These are phyloP conservation scores for Mizuhopecten yessoensis DNA, from an alignment of 1,140 invertebrate genomes.

Conservation along the genomic window DNA sequence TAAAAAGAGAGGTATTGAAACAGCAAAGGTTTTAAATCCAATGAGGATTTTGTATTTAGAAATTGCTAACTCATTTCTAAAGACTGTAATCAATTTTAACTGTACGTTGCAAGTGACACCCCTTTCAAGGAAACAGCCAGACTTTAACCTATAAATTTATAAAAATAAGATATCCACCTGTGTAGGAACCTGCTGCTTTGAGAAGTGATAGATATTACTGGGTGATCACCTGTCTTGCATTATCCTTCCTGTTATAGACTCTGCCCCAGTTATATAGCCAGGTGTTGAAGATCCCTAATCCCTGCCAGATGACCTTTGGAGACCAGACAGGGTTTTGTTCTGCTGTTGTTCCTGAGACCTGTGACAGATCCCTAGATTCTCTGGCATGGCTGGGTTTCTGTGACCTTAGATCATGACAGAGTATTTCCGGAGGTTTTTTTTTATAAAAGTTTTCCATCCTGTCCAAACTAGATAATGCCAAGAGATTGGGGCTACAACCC, in stretches of 20 bases:
- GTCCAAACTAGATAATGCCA: neutral
- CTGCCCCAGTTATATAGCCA: neutral
- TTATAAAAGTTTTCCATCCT: neutral
- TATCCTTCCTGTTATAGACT: neutral
- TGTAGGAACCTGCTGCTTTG: no score
- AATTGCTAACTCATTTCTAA: no score
- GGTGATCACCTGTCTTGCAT: neutral
- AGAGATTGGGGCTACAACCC: neutral
- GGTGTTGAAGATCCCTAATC: neutral
- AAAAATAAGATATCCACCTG: no score
- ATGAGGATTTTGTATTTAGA: no score
- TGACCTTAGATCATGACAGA: neutral
- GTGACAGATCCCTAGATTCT: neutral
- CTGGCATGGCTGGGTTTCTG: neutral
- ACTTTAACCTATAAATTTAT: no score
- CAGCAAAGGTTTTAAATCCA: no score
- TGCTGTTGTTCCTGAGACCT: neutral
- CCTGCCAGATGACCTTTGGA: neutral
- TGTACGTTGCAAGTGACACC: no score
- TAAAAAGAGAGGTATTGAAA: no score
- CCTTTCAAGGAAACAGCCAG: no score
- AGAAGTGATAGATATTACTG: no score
- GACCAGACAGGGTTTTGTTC: conserved; percentile 4
- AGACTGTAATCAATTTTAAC: no score
- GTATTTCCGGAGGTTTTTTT: neutral